These are phyloP conservation scores for Dryomyza anilis DNA, from an alignment of 2,888 invertebrate species.

Conservation along the genomic window DNA sequence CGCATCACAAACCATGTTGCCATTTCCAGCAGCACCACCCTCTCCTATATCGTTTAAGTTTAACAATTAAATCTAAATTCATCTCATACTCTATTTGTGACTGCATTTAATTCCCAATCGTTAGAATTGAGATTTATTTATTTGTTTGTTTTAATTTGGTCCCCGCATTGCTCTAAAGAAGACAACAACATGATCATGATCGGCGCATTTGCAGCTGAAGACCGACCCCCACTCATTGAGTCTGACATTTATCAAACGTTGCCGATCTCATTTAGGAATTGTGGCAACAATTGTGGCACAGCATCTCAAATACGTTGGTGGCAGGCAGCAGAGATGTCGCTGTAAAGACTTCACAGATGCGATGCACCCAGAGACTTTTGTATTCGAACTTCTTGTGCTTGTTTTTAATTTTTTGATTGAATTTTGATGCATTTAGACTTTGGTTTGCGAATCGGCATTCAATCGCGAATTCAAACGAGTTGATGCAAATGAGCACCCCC, in stretches of 20 bases:
- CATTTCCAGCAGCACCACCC: not conserved
- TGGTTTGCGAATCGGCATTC: not conserved
- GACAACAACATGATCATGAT: not conserved
- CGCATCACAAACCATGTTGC: not conserved
- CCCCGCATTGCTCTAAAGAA: not conserved
- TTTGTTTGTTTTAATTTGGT: conserved; percentile 20
- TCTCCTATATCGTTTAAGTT: too few species aligned
- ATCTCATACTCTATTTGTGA: not conserved
- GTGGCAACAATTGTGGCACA: too few species aligned
- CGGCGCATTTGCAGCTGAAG: not conserved
- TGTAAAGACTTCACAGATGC: too few species aligned
- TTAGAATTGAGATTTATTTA: conserved; percentile 17
- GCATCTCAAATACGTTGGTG: too few species aligned
- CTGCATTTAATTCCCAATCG: conserved; percentile 12
- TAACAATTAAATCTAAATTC: not conserved
- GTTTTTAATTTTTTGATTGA: conserved; percentile 51
- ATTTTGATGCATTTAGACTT: conserved; percentile 49
- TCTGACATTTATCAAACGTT: conserved; percentile 9
- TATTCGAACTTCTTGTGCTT: not conserved
- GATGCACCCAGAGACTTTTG: too few species aligned
- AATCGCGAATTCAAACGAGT: not conserved
- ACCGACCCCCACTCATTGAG: conserved; percentile 5
- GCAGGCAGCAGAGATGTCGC: too few species aligned
- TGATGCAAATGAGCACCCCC: too few species aligned
- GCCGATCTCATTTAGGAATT: too few species aligned